Base-by-base conservation (phyloP, 2,888 invertebrate species). In the Synanthedon vespiformis region DNA sequence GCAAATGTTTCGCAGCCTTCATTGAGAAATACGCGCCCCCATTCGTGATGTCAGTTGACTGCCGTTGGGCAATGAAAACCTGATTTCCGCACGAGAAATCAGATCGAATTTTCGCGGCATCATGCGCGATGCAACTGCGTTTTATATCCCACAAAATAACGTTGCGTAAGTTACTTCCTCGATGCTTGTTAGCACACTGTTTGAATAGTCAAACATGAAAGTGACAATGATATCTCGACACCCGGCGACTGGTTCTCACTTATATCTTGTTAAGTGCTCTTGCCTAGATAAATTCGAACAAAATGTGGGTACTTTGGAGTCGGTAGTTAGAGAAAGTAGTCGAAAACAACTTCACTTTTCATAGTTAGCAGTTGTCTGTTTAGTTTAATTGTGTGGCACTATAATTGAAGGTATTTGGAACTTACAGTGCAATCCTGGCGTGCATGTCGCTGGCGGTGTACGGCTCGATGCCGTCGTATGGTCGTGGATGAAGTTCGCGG, bases 11-110 rank as follows among this genome's bases (percentile, higher is more conserved):
- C 83, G 78, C 75, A 80, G 86, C 74, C 77, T 82, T 77, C 75
- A 79, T 86, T 85, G 83, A 79, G 85, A 82, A 84, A 87, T 73
- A 72, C 71, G 70, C 77, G 86, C 77, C 81, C 83, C 75, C 83
- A 82, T 83, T 85, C 80, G 80, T 81, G 83, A 77, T 80, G 80
- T 75, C 78, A 78, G 78, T 65, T 67, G 64, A 68, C 71, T 72
- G 73, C 63, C 63, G 73, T 85, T 84, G 77, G 66, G 84, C 76
- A 85, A 84, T 76, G 72, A 76, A 79, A 81, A 83, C 80, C 74
- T 75, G 79, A 80, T 83, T 84, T 84, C 78, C 80, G 76, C 77
- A 75, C 69, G 63, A 77, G 70, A 79, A 81, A 82, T 76, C 70
- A 70, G 74, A 80, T 77, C 70, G 67, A 65, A 74, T 77, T 76